These are phyloP conservation scores for Cochlearius cochlearius DNA, from an alignment of 2,113 vertebrate species.

Conservation along the genomic window DNA sequence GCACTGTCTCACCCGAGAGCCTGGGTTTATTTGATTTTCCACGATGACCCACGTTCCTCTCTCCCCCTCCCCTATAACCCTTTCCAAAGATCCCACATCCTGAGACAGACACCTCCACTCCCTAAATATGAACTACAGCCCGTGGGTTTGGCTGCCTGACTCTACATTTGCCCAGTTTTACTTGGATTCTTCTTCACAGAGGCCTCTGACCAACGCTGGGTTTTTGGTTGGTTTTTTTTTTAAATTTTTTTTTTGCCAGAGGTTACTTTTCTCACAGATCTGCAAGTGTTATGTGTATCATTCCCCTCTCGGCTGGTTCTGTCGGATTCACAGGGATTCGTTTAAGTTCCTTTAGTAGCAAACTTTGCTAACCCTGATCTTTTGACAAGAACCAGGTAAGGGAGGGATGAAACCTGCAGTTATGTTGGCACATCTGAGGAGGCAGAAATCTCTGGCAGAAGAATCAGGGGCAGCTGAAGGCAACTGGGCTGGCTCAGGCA, in stretches of 20 bases:
- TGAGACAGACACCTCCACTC: neutral
- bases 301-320: neutral
- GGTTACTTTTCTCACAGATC: neutral
- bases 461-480: neutral
- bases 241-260: too few relatives aligned
- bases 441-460: neutral
- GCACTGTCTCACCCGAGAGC: accelerated
- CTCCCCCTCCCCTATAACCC: neutral
- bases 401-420: neutral
- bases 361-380: neutral
- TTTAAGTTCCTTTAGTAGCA: neutral
- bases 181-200: neutral
- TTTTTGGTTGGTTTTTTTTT: too few relatives aligned
- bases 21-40: neutral
- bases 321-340: too few relatives aligned
- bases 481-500: neutral
- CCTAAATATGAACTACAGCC: neutral
- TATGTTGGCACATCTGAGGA: neutral
- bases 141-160: neutral
- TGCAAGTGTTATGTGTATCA: neutral
- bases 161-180: neutral
- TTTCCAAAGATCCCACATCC: neutral
- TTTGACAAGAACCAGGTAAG: neutral
- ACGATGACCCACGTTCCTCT: neutral
- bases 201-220: neutral